Evolutionary conservation across 2,888 invertebrate species (phyloP), one percentile per base, ranked within the genome.

Genomic region (Oxytorus armatus): DNA sequence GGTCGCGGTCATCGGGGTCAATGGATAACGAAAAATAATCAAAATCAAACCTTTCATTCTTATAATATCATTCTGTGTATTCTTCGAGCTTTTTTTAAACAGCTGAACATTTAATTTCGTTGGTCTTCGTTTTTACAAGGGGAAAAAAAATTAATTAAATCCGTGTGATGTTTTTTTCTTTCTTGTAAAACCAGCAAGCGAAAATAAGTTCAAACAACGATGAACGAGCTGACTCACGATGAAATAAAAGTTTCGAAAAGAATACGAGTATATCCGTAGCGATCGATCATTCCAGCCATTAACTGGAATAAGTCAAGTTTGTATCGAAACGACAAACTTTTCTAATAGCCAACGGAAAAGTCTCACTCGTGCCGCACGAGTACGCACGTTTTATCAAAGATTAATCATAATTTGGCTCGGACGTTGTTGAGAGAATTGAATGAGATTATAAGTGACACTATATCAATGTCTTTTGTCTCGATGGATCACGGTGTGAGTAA

Each of bases 371-470:
- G n/a, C n/a, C n/a, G n/a, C n/a, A n/a, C n/a, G n/a, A n/a, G n/a
- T n/a, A n/a, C n/a, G n/a, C n/a, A n/a, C n/a, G n/a, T n/a, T n/a
- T n/a, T n/a, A n/a, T n/a, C 47, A 39, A 16, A 16, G 59, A 72
- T 72, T 72, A 39, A 77, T 77, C 77, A 77, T 77, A 39, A 51
- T 66, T 66, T 65, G 39, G n/a, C 49, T 72, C 49, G 29, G 55
- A 65, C 57, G 36, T 21, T 42, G 51, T 36, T 42, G 51, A 36
- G 51, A 68, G 36, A 63, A 55, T 21, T 8, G 42, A 47, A 49
- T 65, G 3, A 18, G 16, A 33, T 59, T 23, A n/a, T n/a, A 21
- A 14, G 33, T 21, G 21, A 59, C 33, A n/a, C n/a, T n/a, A n/a
- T n/a, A n/a, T n/a, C n/a, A n/a, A n/a, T n/a, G n/a, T n/a, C n/a